Evolutionary conservation across 2,797 vertebrate genomes (phyloP), one percentile per base, ranked within the genome.

Genomic region (Pseudochirops cupreus): DNA sequence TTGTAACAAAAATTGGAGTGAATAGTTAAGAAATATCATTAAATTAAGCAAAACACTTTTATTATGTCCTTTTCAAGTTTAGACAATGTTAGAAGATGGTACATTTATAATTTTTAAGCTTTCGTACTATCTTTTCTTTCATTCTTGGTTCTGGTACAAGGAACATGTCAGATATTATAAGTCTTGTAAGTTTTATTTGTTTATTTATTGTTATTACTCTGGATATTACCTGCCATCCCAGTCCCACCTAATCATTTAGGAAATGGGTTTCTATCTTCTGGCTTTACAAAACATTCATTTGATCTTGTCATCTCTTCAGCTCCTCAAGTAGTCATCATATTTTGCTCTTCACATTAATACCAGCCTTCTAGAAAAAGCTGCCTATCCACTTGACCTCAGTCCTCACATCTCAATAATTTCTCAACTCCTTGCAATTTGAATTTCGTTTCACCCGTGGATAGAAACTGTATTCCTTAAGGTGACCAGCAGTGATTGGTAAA

Each of bases 111-210:
- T 82, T 82, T 46, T 82, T 46, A 46, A 82, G 39, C 21, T 46
- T 82, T 46, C n/a, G 21, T 21, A 26, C 12, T 46, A 39, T 1
- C 5, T 21, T 46, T 93, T 93, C 39, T 93, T 50, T 54, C 5
- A 31, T 53, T 46, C 6, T 74, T 55, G 94, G 91, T 90, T 96
- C 91, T 46, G 56, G 39, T 92, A 56, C 11, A 91, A 90, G 31
- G 74, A 93, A 57, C 56, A 56, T 94, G 91, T 82, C 0, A 95
- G 21, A 95, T 93, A 89, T 95, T 94, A 39, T 91, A 67, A 57
- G 93, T 95, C 94, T 67, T 18, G 6, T 56, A 5, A 91, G 91
- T 56, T 96, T 91, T 92, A 52, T 94, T 58, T 93, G 31, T 39
- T 95, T 92, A 0, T 91, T 31, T 9, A 95, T 46, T 89, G 26